Conservation (phyloP, 2,113 vertebrate species). For the Cnemophilus loriae region DNA sequence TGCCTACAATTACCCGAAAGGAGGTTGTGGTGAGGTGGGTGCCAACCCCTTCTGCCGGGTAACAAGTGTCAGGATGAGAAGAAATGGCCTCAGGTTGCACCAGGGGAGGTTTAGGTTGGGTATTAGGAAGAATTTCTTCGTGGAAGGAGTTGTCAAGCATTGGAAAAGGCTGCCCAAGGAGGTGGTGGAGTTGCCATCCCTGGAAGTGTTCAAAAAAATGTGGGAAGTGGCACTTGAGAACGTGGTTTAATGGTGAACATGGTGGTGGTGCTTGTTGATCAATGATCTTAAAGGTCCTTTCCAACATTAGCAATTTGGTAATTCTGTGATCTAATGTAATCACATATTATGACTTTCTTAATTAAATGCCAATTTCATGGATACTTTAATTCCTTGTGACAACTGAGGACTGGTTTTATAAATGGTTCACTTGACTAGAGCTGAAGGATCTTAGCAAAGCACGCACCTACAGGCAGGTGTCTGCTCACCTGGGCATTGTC, state of each 20-base stretch:
- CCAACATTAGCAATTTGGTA: accelerated
- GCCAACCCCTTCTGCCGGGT: background rate
- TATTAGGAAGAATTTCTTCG: background rate
- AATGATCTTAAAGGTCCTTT: background rate
- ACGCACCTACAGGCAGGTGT: background rate
- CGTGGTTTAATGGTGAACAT: accelerated
- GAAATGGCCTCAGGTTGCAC: background rate
- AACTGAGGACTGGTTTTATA: background rate
- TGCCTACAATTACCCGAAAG: background rate
- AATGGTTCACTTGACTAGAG: background rate
- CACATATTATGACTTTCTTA: background rate
- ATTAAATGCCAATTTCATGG: background rate
- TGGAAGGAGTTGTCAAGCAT: background rate
- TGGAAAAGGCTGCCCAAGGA: background rate
- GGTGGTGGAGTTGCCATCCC: background rate
- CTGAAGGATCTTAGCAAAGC: background rate
- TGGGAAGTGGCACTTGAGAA: background rate
- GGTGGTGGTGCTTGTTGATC: background rate
- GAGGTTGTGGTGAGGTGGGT: background rate
- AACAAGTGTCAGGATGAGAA: background rate
- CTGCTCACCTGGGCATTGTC: background rate
- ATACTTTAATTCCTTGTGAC: background rate
- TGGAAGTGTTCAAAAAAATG: background rate
- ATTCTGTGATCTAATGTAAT: background rate
- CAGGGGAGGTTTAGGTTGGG: background rate